Evolutionary conservation across 2,888 invertebrate genomes (phyloP), one percentile per base, ranked within the genome.

Genomic region (Schizaphis graminum): DNA sequence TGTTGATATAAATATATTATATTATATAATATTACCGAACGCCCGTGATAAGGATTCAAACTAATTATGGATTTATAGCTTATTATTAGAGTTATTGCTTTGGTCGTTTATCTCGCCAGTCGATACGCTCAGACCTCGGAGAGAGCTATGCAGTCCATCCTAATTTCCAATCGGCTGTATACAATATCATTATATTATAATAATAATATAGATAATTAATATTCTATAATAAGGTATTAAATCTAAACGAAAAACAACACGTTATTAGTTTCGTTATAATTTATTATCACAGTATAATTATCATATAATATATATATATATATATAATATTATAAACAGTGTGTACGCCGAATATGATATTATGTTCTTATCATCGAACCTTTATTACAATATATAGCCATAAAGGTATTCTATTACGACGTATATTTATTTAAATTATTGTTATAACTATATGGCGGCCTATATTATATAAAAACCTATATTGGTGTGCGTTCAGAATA

Each of bases 151-250:
- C n/a, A 28, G 28, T 67, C 47, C 67, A 90, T 90, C 61, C n/a
- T n/a, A 57, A 61, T 67, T 90, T n/a, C 47, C 61, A 4, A 67
- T n/a, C 26, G 21, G n/a, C 10, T 11, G 24, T 13, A 61, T 21
- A 89, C 44, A 13, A 57, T 44, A 53, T 67, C 67, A n/a, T 67
- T 35, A 67, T 77, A 21, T 77, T 21, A 35, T n/a, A 67, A 28
- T 57, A 89, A 57, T 89, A 89, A 44, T 89, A 61, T 89, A 89
- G 13, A 89, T 89, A 61, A 89, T 89, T 89, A 89, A 89, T 89
- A 89, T 44, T 57, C 3, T 89, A 61, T 13, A 89, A 89, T 61
- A 44, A 89, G 57, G 44, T 89, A 89, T 61, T 44, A 57, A 89
- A 44, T 77, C 77, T 44, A 16, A 61, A 61, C 28, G 44, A 44